Evolutionary conservation across 2,797 vertebrate genomes (phyloP), one percentile per base, ranked within the genome.

Genomic region (Sardinella longiceps): DNA sequence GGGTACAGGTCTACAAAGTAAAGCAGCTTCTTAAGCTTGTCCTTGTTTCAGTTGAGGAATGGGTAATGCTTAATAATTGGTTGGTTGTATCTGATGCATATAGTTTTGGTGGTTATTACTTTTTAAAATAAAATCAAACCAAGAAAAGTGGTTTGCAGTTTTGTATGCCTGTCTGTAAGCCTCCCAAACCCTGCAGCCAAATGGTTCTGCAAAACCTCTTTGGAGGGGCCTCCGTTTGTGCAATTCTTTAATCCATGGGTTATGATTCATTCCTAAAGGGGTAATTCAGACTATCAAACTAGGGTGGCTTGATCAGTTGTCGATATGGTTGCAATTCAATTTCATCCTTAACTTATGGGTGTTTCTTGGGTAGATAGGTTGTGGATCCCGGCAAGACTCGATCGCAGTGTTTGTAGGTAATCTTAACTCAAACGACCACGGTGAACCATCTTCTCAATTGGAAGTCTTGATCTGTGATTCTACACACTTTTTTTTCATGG

Each of bases 1-100:
- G 95, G 94, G 95, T 95, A 96, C 96, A 96, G 96, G 95, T 96
- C 96, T 96, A 96, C 95, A 96, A 95, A 96, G 95, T 90, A 91
- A 94, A 94, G 94, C 94, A 93, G 90, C 95, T 96, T 96, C 95
- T 95, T 95, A 91, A 89, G 93, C 93, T 91, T 92, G 93, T 95
- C 94, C 94, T 94, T 94, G 92, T 93, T 87, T 92, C 84, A 89
- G 85, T 83, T 90, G 91, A 94, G 92, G 92, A 91, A 93, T 92
- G 89, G 91, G 91, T 89, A 89, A 91, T 88, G 92, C 90, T 89
- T 87, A 90, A 88, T 90, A 77, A 89, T 88, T 91, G 92, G 91
- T 93, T 88, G 87, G 91, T 90, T 84, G 88, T 58, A 88, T 90
- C 91, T 94, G 90, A 88, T 87, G 90, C 88, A 91, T 88, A 87